Evolutionary conservation across 2,888 invertebrate genomes (phyloP).

Genomic region (Cephus nigrinus): DNA sequence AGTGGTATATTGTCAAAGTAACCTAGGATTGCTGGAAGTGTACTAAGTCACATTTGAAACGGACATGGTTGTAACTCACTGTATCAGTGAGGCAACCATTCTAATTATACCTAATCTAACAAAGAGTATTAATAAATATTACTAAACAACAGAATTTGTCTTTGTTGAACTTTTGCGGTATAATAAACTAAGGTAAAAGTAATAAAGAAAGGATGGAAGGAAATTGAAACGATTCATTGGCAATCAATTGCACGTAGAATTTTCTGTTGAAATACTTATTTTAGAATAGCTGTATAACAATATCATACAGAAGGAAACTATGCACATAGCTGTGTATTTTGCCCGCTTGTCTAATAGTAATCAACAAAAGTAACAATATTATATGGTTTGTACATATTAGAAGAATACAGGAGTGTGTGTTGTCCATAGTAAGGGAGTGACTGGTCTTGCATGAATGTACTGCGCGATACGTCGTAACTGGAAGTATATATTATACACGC

Average conservation of each 20-base stretch:
- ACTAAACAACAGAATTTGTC: slow-evolving; percentile 27
- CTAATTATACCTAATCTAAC: slow-evolving; percentile 53
- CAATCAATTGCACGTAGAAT: background rate
- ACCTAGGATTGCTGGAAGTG: slow-evolving; percentile 47
- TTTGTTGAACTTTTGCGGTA: slow-evolving; percentile 18
- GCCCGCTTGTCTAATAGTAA: slow-evolving; percentile 46
- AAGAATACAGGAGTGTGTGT: slow-evolving; percentile 37
- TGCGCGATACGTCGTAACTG: slow-evolving; percentile 35
- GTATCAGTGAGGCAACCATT: slow-evolving; percentile 63
- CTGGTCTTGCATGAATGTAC: slow-evolving; percentile 38
- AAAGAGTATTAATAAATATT: slow-evolving; percentile 59
- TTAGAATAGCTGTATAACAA: background rate
- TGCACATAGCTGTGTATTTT: slow-evolving; percentile 40
- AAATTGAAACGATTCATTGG: background rate
- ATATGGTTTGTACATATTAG: slow-evolving; percentile 56
- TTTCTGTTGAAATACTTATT: background rate
- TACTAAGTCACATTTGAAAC: slow-evolving; percentile 47
- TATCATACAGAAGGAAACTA: background rate
- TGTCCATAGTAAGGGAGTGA: slow-evolving; percentile 33
- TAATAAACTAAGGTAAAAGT: background rate
- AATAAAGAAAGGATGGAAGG: background rate
- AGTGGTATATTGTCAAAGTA: slow-evolving; percentile 16
- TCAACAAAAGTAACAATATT: slow-evolving; percentile 37
- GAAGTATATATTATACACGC: slow-evolving; percentile 22
- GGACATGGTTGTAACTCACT: slow-evolving; percentile 50